Evolutionary conservation across 2,113 vertebrate genomes (phyloP).

Genomic region (Gavialis gangeticus): DNA sequence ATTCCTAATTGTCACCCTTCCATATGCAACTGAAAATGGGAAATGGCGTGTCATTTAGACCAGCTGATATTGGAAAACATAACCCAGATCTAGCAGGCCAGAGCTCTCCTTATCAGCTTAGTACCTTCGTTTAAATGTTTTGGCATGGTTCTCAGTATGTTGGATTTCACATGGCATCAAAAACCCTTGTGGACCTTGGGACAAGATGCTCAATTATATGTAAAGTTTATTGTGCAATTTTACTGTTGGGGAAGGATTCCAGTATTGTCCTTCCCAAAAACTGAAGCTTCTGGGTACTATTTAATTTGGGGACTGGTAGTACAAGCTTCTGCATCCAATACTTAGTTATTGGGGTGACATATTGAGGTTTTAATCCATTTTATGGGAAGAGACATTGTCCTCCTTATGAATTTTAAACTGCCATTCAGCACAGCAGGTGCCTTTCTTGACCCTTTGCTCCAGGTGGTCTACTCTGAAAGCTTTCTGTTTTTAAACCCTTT

Average conservation of each 20-base stretch:
- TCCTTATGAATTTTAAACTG: neutral
- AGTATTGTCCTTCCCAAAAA: neutral
- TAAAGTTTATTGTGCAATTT: slow-evolving; percentile 6
- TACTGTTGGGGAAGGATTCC: neutral
- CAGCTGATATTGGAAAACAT: slow-evolving; percentile 14
- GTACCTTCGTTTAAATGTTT: slow-evolving; percentile 32
- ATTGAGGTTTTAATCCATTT: neutral
- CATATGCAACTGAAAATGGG: neutral
- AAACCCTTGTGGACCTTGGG: neutral
- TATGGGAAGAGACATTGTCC: neutral
- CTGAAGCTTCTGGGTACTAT: neutral
- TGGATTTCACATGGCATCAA: slow-evolving; percentile 4
- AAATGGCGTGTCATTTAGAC: slow-evolving; percentile 21
- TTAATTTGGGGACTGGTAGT: neutral
- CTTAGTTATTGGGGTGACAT: neutral
- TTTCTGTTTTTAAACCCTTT: neutral
- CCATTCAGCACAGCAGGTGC: neutral
- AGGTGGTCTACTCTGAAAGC: neutral
- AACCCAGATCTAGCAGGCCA: slow-evolving; percentile 25
- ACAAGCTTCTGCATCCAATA: neutral
- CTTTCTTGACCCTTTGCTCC: neutral
- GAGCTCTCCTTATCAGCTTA: slow-evolving; percentile 23
- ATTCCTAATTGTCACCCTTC: neutral
- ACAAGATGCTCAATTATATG: slow-evolving; percentile 7
- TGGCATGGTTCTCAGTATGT: slow-evolving; percentile 32